A percentile compares a stretch with the other conserved stretches of the same genome.
Evolutionary conservation across 53 echinoderm and acorn worm species (phyloP).

Genomic region (Hippasteria phrygiana): DNA sequence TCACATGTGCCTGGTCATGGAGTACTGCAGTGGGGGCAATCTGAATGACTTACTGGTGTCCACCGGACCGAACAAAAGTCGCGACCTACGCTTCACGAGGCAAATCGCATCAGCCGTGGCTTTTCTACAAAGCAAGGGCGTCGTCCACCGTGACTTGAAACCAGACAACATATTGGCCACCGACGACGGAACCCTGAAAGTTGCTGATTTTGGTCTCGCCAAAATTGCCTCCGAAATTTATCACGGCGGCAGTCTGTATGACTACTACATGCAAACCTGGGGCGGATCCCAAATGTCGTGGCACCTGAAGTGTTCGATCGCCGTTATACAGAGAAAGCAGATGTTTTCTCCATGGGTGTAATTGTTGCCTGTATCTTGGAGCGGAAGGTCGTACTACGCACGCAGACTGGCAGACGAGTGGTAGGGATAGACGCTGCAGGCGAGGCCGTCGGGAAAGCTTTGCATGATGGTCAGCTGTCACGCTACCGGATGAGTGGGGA

Average conservation of each 20-base stretch:
- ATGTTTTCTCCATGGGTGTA: constrained; percentile 62
- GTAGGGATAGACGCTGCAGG: too few species aligned
- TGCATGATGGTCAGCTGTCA: background rate
- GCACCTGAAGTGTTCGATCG: constrained; percentile 47
- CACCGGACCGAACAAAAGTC: too few species aligned
- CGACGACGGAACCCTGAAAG: constrained; percentile 16
- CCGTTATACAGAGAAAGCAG: constrained; percentile 60
- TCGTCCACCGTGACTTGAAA: too few species aligned
- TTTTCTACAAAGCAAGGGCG: constrained; percentile 29
- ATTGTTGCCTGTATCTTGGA: constrained; percentile 54
- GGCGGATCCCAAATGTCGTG: constrained; percentile 47
- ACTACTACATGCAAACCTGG: constrained; percentile 19
- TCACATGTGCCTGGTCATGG: too few species aligned
- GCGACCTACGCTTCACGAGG: too few species aligned
- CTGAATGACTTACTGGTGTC: too few species aligned
- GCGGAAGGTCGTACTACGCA: background rate
- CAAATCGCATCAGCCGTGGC: constrained; percentile 59
- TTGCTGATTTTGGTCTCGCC: constrained; percentile 59
- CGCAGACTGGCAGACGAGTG: too few species aligned
- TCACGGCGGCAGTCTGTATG: constrained; percentile 17
- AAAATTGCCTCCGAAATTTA: constrained; percentile 21
- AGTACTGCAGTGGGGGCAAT: too few species aligned
- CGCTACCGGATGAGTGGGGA: too few species aligned
- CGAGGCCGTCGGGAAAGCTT: background rate
- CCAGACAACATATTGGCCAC: constrained; percentile 68